Evolutionary conservation across 2,888 invertebrate genomes (phyloP).

Genomic region (Cyrtodaria siliqua): DNA sequence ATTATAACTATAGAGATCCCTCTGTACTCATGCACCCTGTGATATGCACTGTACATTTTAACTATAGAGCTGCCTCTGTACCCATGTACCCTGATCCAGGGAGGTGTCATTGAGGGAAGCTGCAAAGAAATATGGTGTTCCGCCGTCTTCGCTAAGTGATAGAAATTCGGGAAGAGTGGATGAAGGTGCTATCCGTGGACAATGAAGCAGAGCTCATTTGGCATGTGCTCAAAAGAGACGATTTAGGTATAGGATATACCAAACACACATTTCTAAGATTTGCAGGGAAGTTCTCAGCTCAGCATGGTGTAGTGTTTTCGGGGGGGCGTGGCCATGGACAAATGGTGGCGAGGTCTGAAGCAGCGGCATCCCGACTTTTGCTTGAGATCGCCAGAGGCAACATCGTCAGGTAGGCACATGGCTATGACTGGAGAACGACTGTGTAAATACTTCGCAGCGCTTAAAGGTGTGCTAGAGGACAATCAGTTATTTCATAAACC

Average conservation of each 20-base stretch:
- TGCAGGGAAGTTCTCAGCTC: neutral
- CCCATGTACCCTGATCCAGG: too few species aligned
- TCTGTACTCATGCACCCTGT: too few species aligned
- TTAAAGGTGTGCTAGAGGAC: too few species aligned
- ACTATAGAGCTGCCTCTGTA: too few species aligned
- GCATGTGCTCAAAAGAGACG: too few species aligned
- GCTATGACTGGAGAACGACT: slow-evolving; percentile 38
- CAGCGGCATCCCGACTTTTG: slow-evolving; percentile 21
- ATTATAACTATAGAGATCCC: too few species aligned
- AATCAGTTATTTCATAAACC: too few species aligned
- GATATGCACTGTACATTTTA: too few species aligned
- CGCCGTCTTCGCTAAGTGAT: slow-evolving; percentile 10
- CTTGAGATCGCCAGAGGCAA: slow-evolving; percentile 38
- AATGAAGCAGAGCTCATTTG: too few species aligned
- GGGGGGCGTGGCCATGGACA: neutral
- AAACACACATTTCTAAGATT: slow-evolving; percentile 2
- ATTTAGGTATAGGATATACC: slow-evolving; percentile 5
- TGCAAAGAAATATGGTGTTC: slow-evolving; percentile 16
- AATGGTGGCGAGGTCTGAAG: slow-evolving; percentile 38
- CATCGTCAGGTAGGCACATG: slow-evolving; percentile 19
- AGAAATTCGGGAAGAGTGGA: too few species aligned
- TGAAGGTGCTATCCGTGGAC: too few species aligned
- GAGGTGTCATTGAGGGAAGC: slow-evolving; percentile 6
- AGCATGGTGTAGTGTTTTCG: neutral
- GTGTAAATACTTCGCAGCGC: slow-evolving; percentile 15